Conservation (phyloP, 2,113 vertebrate species). For the Antennarius striatus region DNA sequence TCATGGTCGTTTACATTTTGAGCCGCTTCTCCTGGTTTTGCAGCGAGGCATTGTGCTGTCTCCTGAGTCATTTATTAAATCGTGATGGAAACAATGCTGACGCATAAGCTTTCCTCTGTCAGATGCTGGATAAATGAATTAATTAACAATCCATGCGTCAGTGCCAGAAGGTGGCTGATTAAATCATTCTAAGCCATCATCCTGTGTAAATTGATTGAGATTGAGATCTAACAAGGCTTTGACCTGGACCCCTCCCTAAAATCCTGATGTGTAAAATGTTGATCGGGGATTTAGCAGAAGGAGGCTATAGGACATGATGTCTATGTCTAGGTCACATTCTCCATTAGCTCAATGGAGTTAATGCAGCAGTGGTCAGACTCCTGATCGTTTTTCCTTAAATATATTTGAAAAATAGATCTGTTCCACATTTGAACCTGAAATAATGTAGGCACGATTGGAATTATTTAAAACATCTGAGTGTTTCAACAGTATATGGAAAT, state of each 20-base stretch:
- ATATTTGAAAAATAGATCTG: no score
- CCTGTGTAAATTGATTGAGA: slow-evolving; percentile 78
- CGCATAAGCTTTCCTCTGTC: slow-evolving; percentile 67
- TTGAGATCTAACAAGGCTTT: slow-evolving; percentile 77
- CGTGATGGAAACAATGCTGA: slow-evolving; percentile 65
- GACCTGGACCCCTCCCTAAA: slow-evolving; percentile 70
- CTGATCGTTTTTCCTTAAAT: not conserved
- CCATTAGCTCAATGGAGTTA: slow-evolving; percentile 40
- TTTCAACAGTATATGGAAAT: no score
- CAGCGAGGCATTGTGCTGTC: slow-evolving; percentile 31
- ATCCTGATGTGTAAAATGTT: slow-evolving; percentile 64
- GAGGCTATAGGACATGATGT: slow-evolving; percentile 70
- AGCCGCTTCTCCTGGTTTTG: slow-evolving; percentile 17
- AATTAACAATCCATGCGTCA: slow-evolving; percentile 66
- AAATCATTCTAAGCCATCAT: slow-evolving; percentile 72
- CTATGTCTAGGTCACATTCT: slow-evolving; percentile 56
- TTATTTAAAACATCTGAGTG: no score
- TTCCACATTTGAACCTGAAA: no score
- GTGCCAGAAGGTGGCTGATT: slow-evolving; percentile 75
- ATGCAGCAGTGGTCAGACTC: slow-evolving; percentile 28
- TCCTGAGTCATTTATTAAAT: slow-evolving; percentile 60
- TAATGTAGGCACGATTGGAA: no score
- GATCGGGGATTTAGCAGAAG: slow-evolving; percentile 66
- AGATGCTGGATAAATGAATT: slow-evolving; percentile 65
- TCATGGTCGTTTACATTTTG: slow-evolving; percentile 23